Evolutionary conservation across 1,140 invertebrate genomes (phyloP), one percentile per base, ranked within the genome.

Genomic region (Drosophila lacertosa): DNA sequence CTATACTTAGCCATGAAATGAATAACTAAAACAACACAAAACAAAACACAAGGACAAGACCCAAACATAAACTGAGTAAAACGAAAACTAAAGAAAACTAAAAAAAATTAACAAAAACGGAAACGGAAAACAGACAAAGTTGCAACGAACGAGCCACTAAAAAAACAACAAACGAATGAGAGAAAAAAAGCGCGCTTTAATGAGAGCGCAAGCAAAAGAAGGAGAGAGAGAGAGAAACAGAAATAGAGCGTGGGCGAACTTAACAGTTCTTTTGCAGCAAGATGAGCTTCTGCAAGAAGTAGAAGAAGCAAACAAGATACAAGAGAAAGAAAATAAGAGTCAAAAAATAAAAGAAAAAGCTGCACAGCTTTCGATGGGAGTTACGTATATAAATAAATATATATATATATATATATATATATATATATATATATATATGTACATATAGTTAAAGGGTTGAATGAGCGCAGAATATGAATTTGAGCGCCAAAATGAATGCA

Each of bases 1-100:
- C n/a, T n/a, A n/a, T n/a, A 29, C 73, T 82, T 81, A 82, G 73
- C 74, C 55, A 79, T 64, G 69, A 74, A 74, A 58, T 68, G 48
- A 78, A 67, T 60, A 73, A 60, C 20, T 24, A 53, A 51, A 53
- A 51, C 11, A 3, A 54, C 33, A 54, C 45, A 13, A 42, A 32
- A 57, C 20, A 15, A 37, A 51, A 67, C 16, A 71, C 26, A 24
- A 58, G 40, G 57, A 47, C 29, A 47, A 37, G 44, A 59, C 42
- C 47, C 26, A 15, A 62, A 62, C 13, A n/a, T n/a, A 37, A 50
- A 51, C 15, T 15, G 13, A 62, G 35, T 40, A 60, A 59, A 26
- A 4, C 35, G 9, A 76, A 66, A 60, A 45, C 58, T 48, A 66
- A 65, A 48, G 37, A 78, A 45, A 18, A 47, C n/a, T n/a, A 45